These are phyloP conservation scores for Cynopterus sphinx DNA, from an alignment of 2,797 vertebrate species.

Conservation along the genomic window DNA sequence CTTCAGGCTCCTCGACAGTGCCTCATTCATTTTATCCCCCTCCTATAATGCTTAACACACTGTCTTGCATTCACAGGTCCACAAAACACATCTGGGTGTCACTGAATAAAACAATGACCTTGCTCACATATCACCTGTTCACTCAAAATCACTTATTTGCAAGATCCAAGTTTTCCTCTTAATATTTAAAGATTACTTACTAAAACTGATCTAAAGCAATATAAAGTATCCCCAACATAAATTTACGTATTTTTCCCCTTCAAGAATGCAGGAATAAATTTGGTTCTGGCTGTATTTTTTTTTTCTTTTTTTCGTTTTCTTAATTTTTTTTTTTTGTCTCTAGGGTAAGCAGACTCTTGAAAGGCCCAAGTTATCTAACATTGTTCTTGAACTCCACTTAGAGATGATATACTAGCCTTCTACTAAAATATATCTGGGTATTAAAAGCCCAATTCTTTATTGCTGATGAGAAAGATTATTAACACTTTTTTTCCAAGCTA, in stretches of 20 bases:
- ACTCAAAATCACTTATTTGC: background rate
- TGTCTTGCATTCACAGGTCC: background rate
- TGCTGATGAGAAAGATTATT: constrained; percentile 76
- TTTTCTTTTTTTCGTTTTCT: too few species aligned
- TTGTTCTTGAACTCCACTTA: constrained; percentile 64
- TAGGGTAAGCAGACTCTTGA: constrained; percentile 29
- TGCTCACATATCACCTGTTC: background rate
- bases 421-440: constrained; percentile 72
- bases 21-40: background rate
- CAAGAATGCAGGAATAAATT: constrained; percentile 1
- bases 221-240: background rate
- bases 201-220: background rate
- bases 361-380: constrained; percentile 36
- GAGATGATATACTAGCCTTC: constrained; percentile 69
- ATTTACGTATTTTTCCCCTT: background rate
- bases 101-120: background rate
- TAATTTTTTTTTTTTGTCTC: background rate
- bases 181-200: background rate
- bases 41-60: background rate
- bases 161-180: background rate
- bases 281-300: background rate
- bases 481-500: constrained; percentile 53
- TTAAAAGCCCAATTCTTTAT: constrained; percentile 74
- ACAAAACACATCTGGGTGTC: background rate
- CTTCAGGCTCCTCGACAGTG: background rate